These are phyloP conservation scores for Agrochola macilenta DNA, from an alignment of 2,888 invertebrate genomes.

Conservation along the genomic window DNA sequence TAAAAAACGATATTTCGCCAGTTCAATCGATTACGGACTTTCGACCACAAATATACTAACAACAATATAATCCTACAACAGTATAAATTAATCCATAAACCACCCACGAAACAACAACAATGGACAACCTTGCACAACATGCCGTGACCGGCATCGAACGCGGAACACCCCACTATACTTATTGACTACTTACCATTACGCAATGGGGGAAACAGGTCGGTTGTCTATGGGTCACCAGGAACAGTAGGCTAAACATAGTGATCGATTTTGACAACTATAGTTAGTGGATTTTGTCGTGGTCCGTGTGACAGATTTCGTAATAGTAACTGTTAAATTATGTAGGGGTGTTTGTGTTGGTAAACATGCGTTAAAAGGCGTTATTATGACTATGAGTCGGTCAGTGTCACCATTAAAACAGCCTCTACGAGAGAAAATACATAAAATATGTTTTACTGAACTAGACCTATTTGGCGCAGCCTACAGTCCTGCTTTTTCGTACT, in stretches of 20 bases:
- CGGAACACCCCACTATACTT: constrained; percentile 60
- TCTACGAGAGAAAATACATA: too few species aligned
- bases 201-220: constrained; percentile 60
- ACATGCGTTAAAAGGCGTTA: neutral
- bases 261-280: constrained; percentile 40
- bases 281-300: constrained; percentile 21
- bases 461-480: neutral
- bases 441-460: neutral
- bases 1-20: neutral
- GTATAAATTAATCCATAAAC: neutral
- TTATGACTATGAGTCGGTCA: neutral
- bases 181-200: constrained; percentile 43
- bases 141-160: constrained; percentile 65
- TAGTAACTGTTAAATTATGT: neutral
- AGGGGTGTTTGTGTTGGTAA: neutral
- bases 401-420: neutral
- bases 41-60: neutral
- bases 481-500: too few species aligned
- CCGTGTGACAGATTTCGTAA: constrained; percentile 17
- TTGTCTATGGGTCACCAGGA: constrained; percentile 44
- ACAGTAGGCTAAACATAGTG: constrained; percentile 42
- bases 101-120: constrained; percentile 41
- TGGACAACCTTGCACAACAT: constrained; percentile 61
- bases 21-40: neutral
- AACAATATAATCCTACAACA: neutral